Conservation (phyloP, 2,888 invertebrate genomes). For the Nysson spinosus region DNA sequence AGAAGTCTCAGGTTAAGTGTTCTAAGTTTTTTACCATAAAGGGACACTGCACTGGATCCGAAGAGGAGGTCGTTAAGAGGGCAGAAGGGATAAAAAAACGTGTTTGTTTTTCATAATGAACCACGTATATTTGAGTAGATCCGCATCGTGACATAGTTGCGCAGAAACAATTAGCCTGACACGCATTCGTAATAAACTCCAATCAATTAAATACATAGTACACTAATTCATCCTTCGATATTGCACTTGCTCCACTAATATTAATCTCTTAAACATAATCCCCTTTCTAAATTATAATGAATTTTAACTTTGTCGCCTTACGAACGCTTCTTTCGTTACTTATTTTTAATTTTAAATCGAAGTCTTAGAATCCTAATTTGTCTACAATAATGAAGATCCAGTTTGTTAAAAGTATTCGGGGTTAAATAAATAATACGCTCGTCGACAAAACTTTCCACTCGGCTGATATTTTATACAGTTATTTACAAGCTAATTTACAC, state of each 20-base stretch:
- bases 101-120: constrained; percentile 29
- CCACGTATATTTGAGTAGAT: constrained; percentile 48
- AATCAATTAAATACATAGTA: constrained; percentile 33
- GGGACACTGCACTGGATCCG: constrained; percentile 17
- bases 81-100: constrained; percentile 15
- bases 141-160: constrained; percentile 29
- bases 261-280: background rate
- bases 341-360: too few species aligned
- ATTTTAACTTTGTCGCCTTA: too few species aligned
- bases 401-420: too few species aligned
- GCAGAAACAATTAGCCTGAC: constrained; percentile 35
- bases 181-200: constrained; percentile 28
- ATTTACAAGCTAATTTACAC: constrained; percentile 77
- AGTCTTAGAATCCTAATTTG: too few species aligned
- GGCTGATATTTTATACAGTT: constrained; percentile 69
- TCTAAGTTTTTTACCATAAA: constrained; percentile 26
- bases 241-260: constrained; percentile 34
- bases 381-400: constrained; percentile 3
- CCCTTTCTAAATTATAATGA: background rate
- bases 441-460: constrained; percentile 19
- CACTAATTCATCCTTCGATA: constrained; percentile 20
- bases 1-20: constrained; percentile 25
- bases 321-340: too few species aligned
- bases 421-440: constrained; percentile 38
- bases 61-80: constrained; percentile 15